Base-by-base conservation (phyloP, 1,140 invertebrate genomes). In the Neoseiulus cucumeris region DNA sequence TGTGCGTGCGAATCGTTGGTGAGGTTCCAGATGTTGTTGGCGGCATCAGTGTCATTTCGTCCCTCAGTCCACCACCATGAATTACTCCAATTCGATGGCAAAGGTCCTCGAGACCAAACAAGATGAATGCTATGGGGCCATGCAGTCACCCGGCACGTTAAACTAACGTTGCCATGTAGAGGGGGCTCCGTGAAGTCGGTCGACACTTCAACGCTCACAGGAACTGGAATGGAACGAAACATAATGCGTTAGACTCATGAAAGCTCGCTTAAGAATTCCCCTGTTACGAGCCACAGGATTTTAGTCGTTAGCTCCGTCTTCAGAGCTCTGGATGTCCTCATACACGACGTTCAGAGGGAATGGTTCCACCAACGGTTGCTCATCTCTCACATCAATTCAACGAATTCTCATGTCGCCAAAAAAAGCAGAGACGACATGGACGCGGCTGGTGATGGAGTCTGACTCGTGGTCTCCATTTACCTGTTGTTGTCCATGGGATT, bases 101-200 rank as follows among this genome's bases (percentile, higher is more conserved):
- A 25, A 20, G 51, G 51, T 5, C 51, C 51, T 25, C 51, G 51
- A 25, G 51, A 59, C 51, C 51, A 59, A 12, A 25, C 51, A 25
- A 59, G 51, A 20, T 29, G 22, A 14, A 59, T 25, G 22, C 51
- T 25, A 20, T 59, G 22, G 22, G 69, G 69, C 44, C 67, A 67
- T 30, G 51, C 66, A 33, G 55, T 67, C 12, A 69, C 68, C 41
- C 65, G 39, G 64, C 69, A 70, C 1, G 68, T 69, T 44, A 69
- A 44, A 14, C 66, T 68, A 12, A 64, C 67, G 30, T 67, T 68
- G 7, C 64, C 47, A 22, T 47, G 64, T 44, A 51, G 20, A 12
- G 39, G 44, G 25, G 65, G 33, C 12, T 64, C 18, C 9, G 65
- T 68, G 6, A 64, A 22, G 39, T 64, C 66, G 7, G 66, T 30